Evolutionary conservation across 23 tunicate genomes (phyloP), one percentile per base, ranked within the genome.

Genomic region (Pegea sp.): DNA sequence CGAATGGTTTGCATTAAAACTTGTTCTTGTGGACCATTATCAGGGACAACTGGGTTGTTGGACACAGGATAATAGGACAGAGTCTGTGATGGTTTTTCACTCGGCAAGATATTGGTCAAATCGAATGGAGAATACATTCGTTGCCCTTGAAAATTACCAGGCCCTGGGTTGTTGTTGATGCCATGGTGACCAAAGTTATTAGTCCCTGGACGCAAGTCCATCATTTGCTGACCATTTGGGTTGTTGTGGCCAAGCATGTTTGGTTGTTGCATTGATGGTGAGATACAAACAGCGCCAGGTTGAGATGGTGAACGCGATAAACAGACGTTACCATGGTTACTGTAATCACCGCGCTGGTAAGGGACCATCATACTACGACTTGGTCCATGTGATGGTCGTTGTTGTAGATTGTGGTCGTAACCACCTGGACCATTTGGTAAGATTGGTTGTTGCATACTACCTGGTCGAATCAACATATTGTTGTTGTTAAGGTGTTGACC

Each of bases 41-140:
- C n/a, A n/a, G n/a, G n/a, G n/a, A n/a, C n/a, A n/a, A n/a, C n/a
- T n/a, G n/a, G n/a, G n/a, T n/a, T n/a, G n/a, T n/a, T n/a, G n/a
- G n/a, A n/a, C n/a, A n/a, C n/a, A n/a, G 93, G 93, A 23, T 60
- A 61, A 61, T 80, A 80, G 34, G 74, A 64, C 4, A 80, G 62
- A 16, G 93, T 80, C 32, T 80, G 68, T 13, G 80, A 65, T 0
- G 93, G 93, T 49, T 71, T 71, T 18, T 80, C 93, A 38, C 74
- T 66, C 26, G 93, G 93, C 29, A 80, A 23, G 19, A 80, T 70
- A 3, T 58, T 64, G 18, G 71, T 57, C 33, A 80, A 59, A 43
- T 79, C 93, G 53, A 79, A 79, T 26, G 68, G 65, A 5, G 75
- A 43, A 26, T 44, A 24, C 29, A 58, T 44, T 30, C 42, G 70